These are phyloP conservation scores for Megaustenia siamemsis DNA, from an alignment of 2,888 invertebrate species.

Conservation along the genomic window DNA sequence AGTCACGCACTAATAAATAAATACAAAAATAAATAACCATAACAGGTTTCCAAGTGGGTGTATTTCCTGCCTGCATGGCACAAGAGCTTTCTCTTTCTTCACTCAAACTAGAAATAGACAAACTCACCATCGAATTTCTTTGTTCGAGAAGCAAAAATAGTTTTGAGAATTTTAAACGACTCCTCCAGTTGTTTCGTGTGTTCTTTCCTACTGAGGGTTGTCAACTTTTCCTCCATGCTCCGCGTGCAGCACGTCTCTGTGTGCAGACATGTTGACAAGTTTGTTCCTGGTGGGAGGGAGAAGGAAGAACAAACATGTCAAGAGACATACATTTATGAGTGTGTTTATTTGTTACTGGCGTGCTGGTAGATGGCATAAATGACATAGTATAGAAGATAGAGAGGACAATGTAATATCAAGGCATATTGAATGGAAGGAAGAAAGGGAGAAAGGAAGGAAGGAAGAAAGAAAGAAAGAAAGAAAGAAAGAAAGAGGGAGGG, in stretches of 20 bases:
- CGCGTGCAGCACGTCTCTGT: conserved; percentile 86
- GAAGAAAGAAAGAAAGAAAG: conserved; percentile 15
- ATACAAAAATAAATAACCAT: too few relatives aligned
- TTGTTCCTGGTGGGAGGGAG: conserved; percentile 81
- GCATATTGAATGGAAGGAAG: background rate
- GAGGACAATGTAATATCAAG: too few relatives aligned
- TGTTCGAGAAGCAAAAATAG: conserved; percentile 88
- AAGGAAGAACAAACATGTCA: background rate
- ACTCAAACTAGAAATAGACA: background rate
- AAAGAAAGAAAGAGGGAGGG: background rate
- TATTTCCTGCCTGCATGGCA: too few relatives aligned
- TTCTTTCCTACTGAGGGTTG: conserved; percentile 86
- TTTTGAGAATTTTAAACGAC: conserved; percentile 87
- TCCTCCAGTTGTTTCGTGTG: conserved; percentile 88
- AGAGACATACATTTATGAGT: background rate
- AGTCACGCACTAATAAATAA: too few relatives aligned
- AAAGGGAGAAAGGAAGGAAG: conserved; percentile 15
- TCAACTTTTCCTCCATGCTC: conserved; percentile 86
- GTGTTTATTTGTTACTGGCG: background rate
- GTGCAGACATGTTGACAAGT: conserved; percentile 79
- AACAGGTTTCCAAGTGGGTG: too few relatives aligned
- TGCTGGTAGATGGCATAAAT: background rate
- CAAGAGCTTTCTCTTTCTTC: too few relatives aligned
- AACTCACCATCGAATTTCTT: conserved; percentile 91
- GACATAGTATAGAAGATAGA: background rate